Conservation (phyloP, 35 echinoderm and acorn worm genomes). For the Apostichopus japonicus region DNA sequence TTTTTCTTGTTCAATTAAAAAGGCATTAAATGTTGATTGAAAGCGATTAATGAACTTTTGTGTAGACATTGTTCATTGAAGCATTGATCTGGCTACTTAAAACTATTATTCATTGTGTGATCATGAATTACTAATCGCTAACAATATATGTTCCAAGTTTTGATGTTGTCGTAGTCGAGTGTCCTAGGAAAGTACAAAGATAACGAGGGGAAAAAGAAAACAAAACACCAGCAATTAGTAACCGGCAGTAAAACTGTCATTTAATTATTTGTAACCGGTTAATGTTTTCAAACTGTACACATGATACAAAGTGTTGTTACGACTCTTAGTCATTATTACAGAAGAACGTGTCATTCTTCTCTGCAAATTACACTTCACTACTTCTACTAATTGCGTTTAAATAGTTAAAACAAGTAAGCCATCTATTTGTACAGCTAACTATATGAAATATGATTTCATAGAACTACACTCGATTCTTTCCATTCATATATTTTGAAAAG, state of each 20-base stretch:
- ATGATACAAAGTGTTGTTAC: slow-evolving; percentile 42
- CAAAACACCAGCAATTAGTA: not conserved
- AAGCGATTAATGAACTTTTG: no score
- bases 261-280: slow-evolving; percentile 32
- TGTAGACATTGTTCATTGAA: no score
- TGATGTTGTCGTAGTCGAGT: no score
- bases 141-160: no score
- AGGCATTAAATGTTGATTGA: no score
- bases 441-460: not conserved
- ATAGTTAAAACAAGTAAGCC: slow-evolving; percentile 11
- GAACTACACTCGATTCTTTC: not conserved
- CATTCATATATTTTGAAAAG: not conserved
- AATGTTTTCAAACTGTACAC: slow-evolving; percentile 45
- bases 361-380: slow-evolving; percentile 38
- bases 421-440: slow-evolving; percentile 2
- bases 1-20: no score
- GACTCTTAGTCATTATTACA: not conserved
- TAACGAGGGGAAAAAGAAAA: not conserved
- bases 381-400: slow-evolving; percentile 4
- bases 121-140: no score
- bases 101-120: no score
- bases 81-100: no score
- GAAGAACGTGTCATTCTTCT: slow-evolving; percentile 23
- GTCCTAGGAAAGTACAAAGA: not conserved
- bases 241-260: slow-evolving; percentile 39